Conservation (phyloP, 2,113 vertebrate species). For the Cheilinus undulatus region DNA sequence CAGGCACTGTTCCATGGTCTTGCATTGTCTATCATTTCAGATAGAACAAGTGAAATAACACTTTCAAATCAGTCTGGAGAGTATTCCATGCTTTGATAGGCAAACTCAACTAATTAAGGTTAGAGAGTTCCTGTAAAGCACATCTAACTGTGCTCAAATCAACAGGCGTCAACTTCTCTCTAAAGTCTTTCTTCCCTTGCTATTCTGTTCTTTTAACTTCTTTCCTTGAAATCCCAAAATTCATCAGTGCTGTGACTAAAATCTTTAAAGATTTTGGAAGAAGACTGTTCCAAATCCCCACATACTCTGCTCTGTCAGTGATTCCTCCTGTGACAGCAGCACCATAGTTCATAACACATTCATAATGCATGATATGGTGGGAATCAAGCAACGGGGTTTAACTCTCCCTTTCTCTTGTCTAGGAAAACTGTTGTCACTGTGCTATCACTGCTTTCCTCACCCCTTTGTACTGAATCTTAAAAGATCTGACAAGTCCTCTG, state of each 20-base stretch:
- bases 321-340: conserved; percentile 12
- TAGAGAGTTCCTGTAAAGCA: too few species aligned
- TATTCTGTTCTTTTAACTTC: background rate
- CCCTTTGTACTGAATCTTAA: background rate
- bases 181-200: too few species aligned
- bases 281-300: background rate
- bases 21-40: too few species aligned
- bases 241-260: background rate
- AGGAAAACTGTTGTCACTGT: background rate
- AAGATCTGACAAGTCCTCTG: background rate
- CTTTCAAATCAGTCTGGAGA: too few species aligned
- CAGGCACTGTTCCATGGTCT: too few species aligned
- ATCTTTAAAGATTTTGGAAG: conserved; percentile 1
- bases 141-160: too few species aligned
- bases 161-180: too few species aligned
- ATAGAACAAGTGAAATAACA: too few species aligned
- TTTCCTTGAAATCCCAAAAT: background rate
- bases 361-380: conserved; percentile 24
- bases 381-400: conserved; percentile 3
- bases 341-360: conserved; percentile 13
- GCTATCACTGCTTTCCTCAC: background rate
- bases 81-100: too few species aligned
- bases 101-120: too few species aligned
- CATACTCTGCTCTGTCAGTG: background rate
- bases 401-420: background rate